Percentiles rank a stretch among this genome's conserved stretches.
Conservation (phyloP, 30 jellyfish, hydroid and myxozoan genomes). For the Mastigias papua region DNA sequence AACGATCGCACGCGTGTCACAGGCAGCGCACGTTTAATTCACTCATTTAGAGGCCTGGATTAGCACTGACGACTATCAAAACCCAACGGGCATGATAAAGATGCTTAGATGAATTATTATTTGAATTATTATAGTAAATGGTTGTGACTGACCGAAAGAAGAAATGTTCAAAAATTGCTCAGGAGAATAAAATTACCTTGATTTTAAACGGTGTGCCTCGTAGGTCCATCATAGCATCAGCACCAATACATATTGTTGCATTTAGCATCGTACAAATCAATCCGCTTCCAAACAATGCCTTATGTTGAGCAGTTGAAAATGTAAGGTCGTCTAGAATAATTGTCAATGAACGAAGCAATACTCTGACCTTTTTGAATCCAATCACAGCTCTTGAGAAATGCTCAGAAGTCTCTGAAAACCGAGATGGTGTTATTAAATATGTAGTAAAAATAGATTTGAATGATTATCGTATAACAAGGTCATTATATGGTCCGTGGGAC, state of each 20-base stretch:
- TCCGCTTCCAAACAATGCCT: slow-evolving; percentile 81
- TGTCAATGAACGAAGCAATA: slow-evolving; percentile 62
- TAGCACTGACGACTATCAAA: too few relatives aligned
- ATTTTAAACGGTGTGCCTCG: slow-evolving; percentile 96
- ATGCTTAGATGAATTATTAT: too few relatives aligned
- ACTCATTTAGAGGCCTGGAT: too few relatives aligned
- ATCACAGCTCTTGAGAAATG: background rate
- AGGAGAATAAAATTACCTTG: slow-evolving; percentile 53
- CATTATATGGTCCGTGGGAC: too few relatives aligned
- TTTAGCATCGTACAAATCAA: slow-evolving; percentile 64
- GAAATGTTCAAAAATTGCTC: too few relatives aligned
- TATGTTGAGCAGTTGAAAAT: slow-evolving; percentile 56
- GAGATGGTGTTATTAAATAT: background rate
- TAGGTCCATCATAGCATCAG: slow-evolving; percentile 82
- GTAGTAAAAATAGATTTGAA: background rate
- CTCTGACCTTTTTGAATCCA: slow-evolving; percentile 65
- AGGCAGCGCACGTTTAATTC: too few relatives aligned
- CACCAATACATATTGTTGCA: slow-evolving; percentile 67
- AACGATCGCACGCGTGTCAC: too few relatives aligned
- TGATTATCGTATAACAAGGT: too few relatives aligned
- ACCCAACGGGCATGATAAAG: too few relatives aligned
- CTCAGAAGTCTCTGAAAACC: background rate
- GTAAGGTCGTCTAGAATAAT: slow-evolving; percentile 81
- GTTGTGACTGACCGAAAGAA: too few relatives aligned
- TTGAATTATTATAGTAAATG: too few relatives aligned